Evolutionary conservation across 1,140 invertebrate species (phyloP).

Genomic region (Heliconius himera): DNA sequence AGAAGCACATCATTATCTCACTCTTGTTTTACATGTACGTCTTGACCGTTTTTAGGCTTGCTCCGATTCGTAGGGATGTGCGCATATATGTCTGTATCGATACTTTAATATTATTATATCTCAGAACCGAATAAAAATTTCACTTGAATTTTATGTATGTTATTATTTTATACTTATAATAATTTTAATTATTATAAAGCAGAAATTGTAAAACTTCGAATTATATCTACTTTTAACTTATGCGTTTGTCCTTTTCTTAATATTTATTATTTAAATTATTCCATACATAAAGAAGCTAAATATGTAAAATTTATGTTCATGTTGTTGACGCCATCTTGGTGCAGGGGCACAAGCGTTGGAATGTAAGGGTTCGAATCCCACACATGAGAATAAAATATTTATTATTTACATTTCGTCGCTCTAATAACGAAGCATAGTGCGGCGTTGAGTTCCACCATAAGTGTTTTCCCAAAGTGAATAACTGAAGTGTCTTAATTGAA

Average conservation of each 20-base stretch:
- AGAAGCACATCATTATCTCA: constrained; percentile 65
- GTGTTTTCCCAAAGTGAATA: too few species aligned
- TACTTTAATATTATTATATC: background rate
- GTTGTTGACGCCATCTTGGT: too few species aligned
- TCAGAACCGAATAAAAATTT: background rate
- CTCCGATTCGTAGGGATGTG: constrained; percentile 57
- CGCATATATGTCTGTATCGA: constrained; percentile 18
- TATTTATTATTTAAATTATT: background rate
- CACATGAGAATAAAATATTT: too few species aligned
- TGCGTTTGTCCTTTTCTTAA: background rate
- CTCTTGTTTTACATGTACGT: constrained; percentile 74
- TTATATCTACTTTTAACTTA: background rate
- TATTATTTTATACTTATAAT: background rate
- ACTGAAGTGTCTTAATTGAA: too few species aligned
- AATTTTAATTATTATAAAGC: too few species aligned
- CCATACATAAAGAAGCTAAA: background rate
- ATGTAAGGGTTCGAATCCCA: too few species aligned
- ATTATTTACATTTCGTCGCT: too few species aligned
- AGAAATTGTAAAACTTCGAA: too few species aligned
- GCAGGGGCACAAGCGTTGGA: too few species aligned
- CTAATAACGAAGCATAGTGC: too few species aligned
- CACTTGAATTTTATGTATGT: background rate
- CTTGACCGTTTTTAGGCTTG: constrained; percentile 54
- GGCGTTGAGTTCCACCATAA: too few species aligned
- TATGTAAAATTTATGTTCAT: background rate